phyloP scores from a whole-genome alignment of 1,140 invertebrate species.

The Aphelenchoides fujianensis region DNA sequence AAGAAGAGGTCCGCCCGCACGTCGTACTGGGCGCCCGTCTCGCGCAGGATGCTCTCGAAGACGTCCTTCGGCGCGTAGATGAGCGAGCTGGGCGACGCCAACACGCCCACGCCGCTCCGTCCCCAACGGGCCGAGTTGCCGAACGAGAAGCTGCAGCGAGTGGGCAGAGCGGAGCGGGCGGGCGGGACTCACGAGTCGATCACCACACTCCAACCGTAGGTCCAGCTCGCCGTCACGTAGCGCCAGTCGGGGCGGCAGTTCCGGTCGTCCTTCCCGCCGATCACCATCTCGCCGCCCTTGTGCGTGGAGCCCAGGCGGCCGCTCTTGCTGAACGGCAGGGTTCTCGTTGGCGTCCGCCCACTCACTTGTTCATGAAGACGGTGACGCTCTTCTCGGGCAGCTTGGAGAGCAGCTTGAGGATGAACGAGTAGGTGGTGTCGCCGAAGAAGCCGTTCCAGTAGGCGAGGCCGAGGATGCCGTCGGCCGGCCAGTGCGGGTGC shows the following conservation, averaged over 20 bases:
- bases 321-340: neutral
- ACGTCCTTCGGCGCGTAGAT: neutral
- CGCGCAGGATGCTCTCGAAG: neutral
- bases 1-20: neutral
- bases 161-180: neutral
- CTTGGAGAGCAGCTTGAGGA: neutral
- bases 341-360: neutral
- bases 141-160: neutral
- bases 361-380: neutral
- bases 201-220: neutral
- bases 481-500: neutral
- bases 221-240: neutral
- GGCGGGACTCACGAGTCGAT: neutral
- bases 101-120: neutral
- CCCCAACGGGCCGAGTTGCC: neutral
- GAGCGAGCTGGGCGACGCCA: neutral
- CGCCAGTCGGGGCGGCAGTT: neutral
- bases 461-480: constrained; percentile 3
- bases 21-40: neutral
- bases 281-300: neutral
- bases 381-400: neutral
- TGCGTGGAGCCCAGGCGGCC: neutral
- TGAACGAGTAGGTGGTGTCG: constrained; percentile 12
- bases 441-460: constrained; percentile 18
- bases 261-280: neutral